A percentile compares a stretch with the other conserved stretches of the same genome.
These are phyloP conservation scores for Ailurus styani DNA, from an alignment of 2,113 vertebrate species.

Conservation along the genomic window DNA sequence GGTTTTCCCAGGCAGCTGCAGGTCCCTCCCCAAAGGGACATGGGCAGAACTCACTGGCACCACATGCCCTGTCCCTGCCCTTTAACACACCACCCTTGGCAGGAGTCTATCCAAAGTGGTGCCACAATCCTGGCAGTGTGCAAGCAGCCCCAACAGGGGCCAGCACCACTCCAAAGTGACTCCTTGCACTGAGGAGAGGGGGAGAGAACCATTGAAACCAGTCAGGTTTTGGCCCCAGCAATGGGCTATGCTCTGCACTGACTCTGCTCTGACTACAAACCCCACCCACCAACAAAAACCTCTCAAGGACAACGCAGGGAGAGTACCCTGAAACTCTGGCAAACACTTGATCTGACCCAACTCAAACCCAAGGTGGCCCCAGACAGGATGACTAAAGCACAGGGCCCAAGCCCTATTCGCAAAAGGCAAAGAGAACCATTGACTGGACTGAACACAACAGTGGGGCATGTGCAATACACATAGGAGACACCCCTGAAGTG, in stretches of 20 bases:
- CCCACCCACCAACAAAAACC: not conserved
- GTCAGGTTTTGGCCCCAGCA: not conserved
- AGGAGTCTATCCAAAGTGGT: not conserved
- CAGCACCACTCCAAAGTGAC: not conserved
- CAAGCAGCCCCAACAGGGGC: not conserved
- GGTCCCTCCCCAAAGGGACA: not conserved
- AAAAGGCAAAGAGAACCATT: not conserved
- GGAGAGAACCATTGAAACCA: not conserved
- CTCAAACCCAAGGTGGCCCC: not conserved
- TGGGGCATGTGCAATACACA: not conserved
- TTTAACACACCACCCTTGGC: not conserved
- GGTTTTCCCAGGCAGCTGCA: not conserved
- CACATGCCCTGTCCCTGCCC: not conserved
- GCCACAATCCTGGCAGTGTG: not conserved
- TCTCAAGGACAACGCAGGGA: not conserved
- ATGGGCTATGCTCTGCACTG: not conserved
- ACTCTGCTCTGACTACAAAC: not conserved
- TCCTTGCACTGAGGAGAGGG: not conserved
- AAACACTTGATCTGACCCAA: not conserved
- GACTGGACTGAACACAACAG: not conserved
- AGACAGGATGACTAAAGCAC: not conserved
- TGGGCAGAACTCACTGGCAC: not conserved
- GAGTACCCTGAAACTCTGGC: not conserved
- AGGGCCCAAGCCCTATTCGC: not conserved
- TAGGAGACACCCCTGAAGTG: not conserved